Base-by-base conservation (phyloP, 2,888 invertebrate species). In the Agriopis aurantiaria region DNA sequence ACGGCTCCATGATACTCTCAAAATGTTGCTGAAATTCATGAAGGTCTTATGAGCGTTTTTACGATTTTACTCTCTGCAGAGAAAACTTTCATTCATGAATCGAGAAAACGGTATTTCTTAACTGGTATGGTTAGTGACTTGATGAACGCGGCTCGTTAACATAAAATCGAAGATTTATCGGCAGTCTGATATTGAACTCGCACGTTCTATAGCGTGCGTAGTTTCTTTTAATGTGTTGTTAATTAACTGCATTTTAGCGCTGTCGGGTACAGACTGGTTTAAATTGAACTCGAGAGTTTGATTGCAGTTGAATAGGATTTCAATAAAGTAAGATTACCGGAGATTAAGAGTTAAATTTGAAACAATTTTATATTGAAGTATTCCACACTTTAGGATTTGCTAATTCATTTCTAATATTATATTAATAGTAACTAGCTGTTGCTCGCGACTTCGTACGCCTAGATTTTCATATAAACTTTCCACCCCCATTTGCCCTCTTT, bases 221-320 rank as follows among this genome's bases (percentile, higher is more conserved):
- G 65, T 68, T 71, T 64, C 45, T 68, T 69, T 69, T 74, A 72
- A 72, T 74, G 71, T 64, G n/a, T 64, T 64, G 66, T 71, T 75
- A 73, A 73, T 73, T 69, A 75, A 67, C 61, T 53, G 40, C 45
- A 61, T 75, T 71, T 68, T 65, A 71, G 59, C 61, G 41, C 64
- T 68, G 61, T 58, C 45, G 52, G 51, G 52, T 14, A 12, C 46
- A 23, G 59, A 65, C 59, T 61, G 57, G 68, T 63, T 58, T 48
- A 48, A 58, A 48, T 46, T 17, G 45, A 68, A 46, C 33, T 48
- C 41, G 12, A 65, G 61, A 65, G 45, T 52, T 68, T 61, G 41
- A 63, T 56, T 55, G 49, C 62, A 59, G 59, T 59, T 71, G 65
- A 74, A 74, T 72, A 63, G 49, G 45, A 65, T 65, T 60, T 41